Evolutionary conservation across 2,797 vertebrate genomes (phyloP).

Genomic region (Adrianichthys oophorus): DNA sequence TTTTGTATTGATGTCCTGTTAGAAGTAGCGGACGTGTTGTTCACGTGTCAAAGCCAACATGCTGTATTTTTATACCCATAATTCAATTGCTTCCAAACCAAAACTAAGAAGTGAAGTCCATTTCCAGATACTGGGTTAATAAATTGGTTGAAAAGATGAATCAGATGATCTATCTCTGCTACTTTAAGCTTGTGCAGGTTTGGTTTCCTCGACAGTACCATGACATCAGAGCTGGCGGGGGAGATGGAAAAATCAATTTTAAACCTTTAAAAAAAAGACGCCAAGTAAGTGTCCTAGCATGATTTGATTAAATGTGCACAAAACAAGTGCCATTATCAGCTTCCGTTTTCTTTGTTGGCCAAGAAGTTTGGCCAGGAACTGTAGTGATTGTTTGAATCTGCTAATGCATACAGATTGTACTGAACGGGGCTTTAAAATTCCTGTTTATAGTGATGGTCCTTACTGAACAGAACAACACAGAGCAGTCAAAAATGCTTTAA

Average conservation of each 20-base stretch:
- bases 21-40: too few relatives aligned
- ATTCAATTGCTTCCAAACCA: too few relatives aligned
- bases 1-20: too few relatives aligned
- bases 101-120: too few relatives aligned
- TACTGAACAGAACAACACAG: conserved; percentile 38
- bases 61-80: too few relatives aligned
- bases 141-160: too few relatives aligned
- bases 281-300: background rate
- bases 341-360: background rate
- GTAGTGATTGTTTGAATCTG: conserved; percentile 5
- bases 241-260: background rate
- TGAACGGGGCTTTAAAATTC: conserved; percentile 25
- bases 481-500: conserved; percentile 41
- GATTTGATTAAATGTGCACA: background rate
- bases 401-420: conserved; percentile 15
- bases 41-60: too few relatives aligned
- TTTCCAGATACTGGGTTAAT: too few relatives aligned
- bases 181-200: too few relatives aligned
- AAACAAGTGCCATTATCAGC: background rate
- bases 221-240: background rate
- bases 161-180: too few relatives aligned
- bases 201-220: too few relatives aligned
- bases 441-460: conserved; percentile 34
- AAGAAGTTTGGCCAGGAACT: conserved; percentile 12
- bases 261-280: too few relatives aligned